These are phyloP conservation scores for Alloscopus bannaensis DNA, from an alignment of 2,888 invertebrate species.

Conservation along the genomic window DNA sequence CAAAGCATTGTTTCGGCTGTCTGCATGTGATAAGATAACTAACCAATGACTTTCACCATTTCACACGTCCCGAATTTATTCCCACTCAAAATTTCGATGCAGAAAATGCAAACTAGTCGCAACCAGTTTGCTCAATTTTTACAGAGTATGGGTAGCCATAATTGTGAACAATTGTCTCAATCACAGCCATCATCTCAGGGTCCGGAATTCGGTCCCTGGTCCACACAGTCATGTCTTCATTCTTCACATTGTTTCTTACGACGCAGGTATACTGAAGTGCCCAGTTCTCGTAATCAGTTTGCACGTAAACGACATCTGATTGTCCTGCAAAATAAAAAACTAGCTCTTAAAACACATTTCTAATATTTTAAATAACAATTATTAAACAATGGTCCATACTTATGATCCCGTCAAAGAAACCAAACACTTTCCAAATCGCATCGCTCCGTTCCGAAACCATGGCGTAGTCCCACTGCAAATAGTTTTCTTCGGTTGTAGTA, in stretches of 20 bases:
- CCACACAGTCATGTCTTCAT: neutral
- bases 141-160: neutral
- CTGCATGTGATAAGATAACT: too few relatives aligned
- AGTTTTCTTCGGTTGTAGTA: neutral
- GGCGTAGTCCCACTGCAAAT: neutral
- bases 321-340: neutral
- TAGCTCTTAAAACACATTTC: neutral
- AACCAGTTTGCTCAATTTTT: too few relatives aligned
- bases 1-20: too few relatives aligned
- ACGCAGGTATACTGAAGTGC: constrained; percentile 1
- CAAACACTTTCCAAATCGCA: neutral
- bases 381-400: neutral
- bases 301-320: neutral
- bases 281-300: constrained; percentile 15
- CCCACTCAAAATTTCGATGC: too few relatives aligned
- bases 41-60: too few relatives aligned
- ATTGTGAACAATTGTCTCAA: neutral
- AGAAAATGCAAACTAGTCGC: neutral
- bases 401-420: neutral
- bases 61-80: too few relatives aligned
- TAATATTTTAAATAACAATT: neutral
- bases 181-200: neutral
- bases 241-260: neutral
- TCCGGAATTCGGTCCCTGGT: neutral
- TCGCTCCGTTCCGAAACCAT: neutral